Evolutionary conservation across 2,113 vertebrate species (phyloP), one percentile per base, ranked within the genome.

Genomic region (Microtus richardsoni): DNA sequence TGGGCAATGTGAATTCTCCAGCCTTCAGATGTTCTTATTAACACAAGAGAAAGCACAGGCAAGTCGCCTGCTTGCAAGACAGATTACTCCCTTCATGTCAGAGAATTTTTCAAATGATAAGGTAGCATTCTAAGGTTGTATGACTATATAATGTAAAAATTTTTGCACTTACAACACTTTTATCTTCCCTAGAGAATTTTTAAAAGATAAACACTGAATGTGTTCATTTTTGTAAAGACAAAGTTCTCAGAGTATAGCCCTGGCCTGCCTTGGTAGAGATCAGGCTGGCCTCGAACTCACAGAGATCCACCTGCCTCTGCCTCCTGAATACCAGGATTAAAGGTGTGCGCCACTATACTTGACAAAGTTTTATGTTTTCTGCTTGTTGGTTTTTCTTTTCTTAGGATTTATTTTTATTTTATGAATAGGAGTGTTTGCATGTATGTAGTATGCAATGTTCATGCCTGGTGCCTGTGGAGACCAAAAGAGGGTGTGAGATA

Each of bases 111-210:
- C 9, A 95, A 88, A 90, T 78, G 91, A 41, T 68, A 93, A 94
- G 30, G 24, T 60, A 75, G 33, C 8, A 33, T 68, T 90, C n/a
- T 89, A 92, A 91, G 21, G 74, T 1, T 60, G 2, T 68, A 83
- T 17, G 92, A n/a, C 8, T 92, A 2, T 82, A 93, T 95, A 96
- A 97, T 54, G 88, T 26, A 95, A 88, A 85, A 90, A 88, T 39
- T 77, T 64, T 21, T 94, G 14, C 21, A 17, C 52, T 74, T 64
- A 77, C 41, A 4, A 14, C 78, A 3, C 41, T 84, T 33, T 79
- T 39, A 74, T 28, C 52, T 13, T 96, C 39, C 52, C 16, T 93
- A 54, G 89, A 54, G 13, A 94, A 93, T 30, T 93, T 71, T 52
- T 91, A 93, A 96, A 94, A 75, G 39, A 78, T 17, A 95, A 94